Conservation (phyloP, 1,140 invertebrate species). For the Stegodyphus mimosarum region DNA sequence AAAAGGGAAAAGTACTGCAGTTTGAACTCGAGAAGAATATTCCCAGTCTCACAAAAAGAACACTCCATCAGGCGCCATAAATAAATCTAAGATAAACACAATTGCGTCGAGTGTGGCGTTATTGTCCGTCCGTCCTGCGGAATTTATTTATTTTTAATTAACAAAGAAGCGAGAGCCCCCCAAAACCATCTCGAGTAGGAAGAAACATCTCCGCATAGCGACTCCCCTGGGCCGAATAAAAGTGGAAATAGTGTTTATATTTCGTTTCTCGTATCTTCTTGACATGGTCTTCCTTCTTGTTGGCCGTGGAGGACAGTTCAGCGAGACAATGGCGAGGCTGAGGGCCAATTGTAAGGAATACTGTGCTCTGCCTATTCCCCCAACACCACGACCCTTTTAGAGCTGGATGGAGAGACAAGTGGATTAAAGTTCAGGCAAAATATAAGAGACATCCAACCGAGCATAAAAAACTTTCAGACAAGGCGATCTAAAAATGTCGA, state of each 20-base stretch:
- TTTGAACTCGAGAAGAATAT: neutral
- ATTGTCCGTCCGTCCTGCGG: slow-evolving; percentile 45
- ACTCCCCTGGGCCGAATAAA: slow-evolving; percentile 51
- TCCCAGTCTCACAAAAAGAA: neutral
- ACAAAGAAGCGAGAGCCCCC: slow-evolving; percentile 42
- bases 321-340: slow-evolving; percentile 10
- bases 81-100: slow-evolving; percentile 60
- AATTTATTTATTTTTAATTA: slow-evolving; percentile 61
- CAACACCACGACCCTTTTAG: no score
- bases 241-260: slow-evolving; percentile 56
- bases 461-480: no score
- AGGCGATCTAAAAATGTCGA: no score
- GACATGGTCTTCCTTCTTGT: slow-evolving; percentile 35
- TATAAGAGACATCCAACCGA: no score
- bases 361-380: neutral
- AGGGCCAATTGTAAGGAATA: neutral
- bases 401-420: neutral
- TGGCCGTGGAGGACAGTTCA: slow-evolving; percentile 9
- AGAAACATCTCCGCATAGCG: slow-evolving; percentile 2
- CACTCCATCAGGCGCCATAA: slow-evolving; percentile 45
- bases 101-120: slow-evolving; percentile 53
- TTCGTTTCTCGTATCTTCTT: slow-evolving; percentile 54
- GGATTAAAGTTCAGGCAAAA: neutral
- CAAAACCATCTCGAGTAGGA: slow-evolving; percentile 28
- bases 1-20: neutral